phyloP scores from a whole-genome alignment of 2,797 vertebrate species.

The Ambastaia sidthimunki region DNA sequence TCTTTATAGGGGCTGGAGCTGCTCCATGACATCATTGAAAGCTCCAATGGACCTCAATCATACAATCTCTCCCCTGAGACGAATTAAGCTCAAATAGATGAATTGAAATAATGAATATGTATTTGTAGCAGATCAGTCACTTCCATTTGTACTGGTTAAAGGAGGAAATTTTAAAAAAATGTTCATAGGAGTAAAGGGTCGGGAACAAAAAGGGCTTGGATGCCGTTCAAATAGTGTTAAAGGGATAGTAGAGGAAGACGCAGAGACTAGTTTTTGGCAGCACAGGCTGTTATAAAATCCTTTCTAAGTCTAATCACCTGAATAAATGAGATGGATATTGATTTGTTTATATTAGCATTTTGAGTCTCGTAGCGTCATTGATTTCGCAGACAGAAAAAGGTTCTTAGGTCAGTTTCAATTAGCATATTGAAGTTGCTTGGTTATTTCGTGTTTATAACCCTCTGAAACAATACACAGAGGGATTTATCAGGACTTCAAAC shows the following conservation, averaged over 20 bases:
- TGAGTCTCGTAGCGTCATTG: conserved; percentile 61
- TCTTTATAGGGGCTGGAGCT: conserved; percentile 1
- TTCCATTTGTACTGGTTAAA: conserved; percentile 44
- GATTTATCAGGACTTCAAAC: conserved; percentile 51
- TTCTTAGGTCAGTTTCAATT: conserved; percentile 62
- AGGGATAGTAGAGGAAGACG: conserved; percentile 32
- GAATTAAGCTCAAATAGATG: conserved; percentile 56
- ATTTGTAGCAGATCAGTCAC: conserved; percentile 58
- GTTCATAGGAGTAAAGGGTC: conserved; percentile 3
- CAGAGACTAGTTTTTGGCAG: conserved; percentile 57
- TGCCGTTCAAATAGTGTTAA: conserved; percentile 53
- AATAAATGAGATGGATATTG: conserved; percentile 70
- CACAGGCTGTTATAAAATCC: conserved; percentile 54
- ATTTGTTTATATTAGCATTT: conserved; percentile 67
- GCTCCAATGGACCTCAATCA: conserved; percentile 2
- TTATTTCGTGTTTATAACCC: conserved; percentile 54
- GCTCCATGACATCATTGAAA: conserved; percentile 16
- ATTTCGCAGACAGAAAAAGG: conserved; percentile 53
- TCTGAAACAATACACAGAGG: conserved; percentile 31
- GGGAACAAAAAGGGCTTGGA: conserved; percentile 56
- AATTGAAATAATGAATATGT: conserved; percentile 66
- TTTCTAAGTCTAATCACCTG: conserved; percentile 62
- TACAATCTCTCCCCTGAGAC: conserved; percentile 39
- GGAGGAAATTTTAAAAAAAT: conserved; percentile 53
- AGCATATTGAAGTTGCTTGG: conserved; percentile 56